Evolutionary conservation across 2,113 vertebrate species (phyloP).

Genomic region (Brachypteracias leptosomus): DNA sequence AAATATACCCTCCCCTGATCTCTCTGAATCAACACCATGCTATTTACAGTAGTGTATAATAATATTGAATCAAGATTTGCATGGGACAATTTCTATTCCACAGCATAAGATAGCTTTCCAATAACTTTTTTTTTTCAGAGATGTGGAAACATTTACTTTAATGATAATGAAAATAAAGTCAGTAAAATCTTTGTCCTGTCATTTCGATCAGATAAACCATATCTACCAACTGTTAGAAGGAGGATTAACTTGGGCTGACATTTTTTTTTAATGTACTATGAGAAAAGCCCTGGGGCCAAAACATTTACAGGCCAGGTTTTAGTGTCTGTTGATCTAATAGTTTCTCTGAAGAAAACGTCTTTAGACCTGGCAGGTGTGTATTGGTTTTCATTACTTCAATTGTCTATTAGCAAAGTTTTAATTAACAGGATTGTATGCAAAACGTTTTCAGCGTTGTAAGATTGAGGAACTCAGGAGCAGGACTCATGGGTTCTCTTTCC

Average conservation of each 20-base stretch:
- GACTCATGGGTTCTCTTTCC: background rate
- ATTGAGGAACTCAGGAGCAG: background rate
- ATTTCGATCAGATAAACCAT: conserved; percentile 64
- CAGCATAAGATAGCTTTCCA: conserved; percentile 35
- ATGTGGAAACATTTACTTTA: conserved; percentile 63
- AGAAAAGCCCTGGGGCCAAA: conserved; percentile 65
- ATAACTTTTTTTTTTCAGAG: conserved; percentile 2
- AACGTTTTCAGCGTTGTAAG: conserved; percentile 21
- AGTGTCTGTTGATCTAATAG: conserved; percentile 43
- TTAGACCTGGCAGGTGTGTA: conserved; percentile 54
- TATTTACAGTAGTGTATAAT: conserved; percentile 68
- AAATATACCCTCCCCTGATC: conserved; percentile 24
- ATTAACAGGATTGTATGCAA: conserved; percentile 2
- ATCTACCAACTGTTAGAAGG: conserved; percentile 63
- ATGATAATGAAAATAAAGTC: conserved; percentile 65
- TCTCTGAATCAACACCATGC: conserved; percentile 49
- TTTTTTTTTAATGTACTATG: conserved; percentile 48
- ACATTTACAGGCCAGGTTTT: conserved; percentile 52
- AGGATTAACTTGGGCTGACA: conserved; percentile 59
- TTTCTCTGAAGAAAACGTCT: conserved; percentile 51
- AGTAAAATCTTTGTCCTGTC: conserved; percentile 61
- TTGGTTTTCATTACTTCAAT: conserved; percentile 59
- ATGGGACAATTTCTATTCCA: conserved; percentile 43
- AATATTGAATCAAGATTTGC: conserved; percentile 73
- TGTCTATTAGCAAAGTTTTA: conserved; percentile 50